Base-by-base conservation (phyloP, 2,797 vertebrate genomes). In the Gambusia yucatana region DNA sequence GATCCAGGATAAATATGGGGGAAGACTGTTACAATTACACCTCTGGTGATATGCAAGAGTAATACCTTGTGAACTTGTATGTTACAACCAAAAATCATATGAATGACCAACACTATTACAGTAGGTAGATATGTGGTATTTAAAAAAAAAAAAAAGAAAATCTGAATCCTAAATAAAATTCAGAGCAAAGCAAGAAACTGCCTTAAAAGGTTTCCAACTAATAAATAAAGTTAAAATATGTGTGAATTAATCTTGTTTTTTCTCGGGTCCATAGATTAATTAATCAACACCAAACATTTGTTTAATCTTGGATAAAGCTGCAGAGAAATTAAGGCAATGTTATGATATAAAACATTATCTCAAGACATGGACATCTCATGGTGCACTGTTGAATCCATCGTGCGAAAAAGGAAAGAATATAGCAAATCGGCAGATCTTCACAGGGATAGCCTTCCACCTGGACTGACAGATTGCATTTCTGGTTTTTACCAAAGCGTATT, bases 1-100 rank as follows among this genome's bases (percentile, higher is more conserved):
- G 14, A 43, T 2, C 30, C 14, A 67, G 73, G 70, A 84, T 71
- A 87, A 84, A 86, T 74, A 82, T 73, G 71, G 59, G 61, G 76
- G 46, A 84, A 73, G 80, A 48, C 16, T 47, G 30, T 61, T 30
- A 33, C 5, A 3, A 33, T 33, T 61, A 61, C 6, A 20, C 33
- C 16, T 36, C 33, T 36, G 17, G 33, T 36, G 16, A 63, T 10
- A 20, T 63, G 17, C 16, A n/a, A 67, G 25, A 43, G 63, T 67
- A 67, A 25, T n/a, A 41, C 36, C 8, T 67, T 20, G 39, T 69
- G 2, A 69, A n/a, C 39, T 6, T 69, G 5, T 3, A 13, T 43
- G 20, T 43, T 14, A 43, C 36, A n/a, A n/a, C 22, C 36, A n/a
- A n/a, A 69, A 25, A 43, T 5, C 6, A 25, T 25, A 6, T 20